Conservation (phyloP, 1,140 invertebrate genomes). For the Drosophila kanapiae region DNA sequence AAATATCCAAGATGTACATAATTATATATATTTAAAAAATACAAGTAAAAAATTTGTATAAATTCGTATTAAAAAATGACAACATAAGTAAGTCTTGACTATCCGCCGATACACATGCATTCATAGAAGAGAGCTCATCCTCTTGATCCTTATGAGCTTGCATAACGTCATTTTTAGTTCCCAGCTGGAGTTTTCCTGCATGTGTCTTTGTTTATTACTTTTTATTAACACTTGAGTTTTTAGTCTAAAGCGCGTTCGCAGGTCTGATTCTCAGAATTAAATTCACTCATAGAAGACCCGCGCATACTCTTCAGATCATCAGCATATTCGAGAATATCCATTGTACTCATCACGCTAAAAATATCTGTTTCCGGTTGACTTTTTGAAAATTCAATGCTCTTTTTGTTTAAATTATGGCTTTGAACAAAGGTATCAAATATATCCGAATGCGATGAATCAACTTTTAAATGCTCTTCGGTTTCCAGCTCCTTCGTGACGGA, state of each 20-base stretch:
- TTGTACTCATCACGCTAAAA: not conserved
- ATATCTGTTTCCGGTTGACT: not conserved
- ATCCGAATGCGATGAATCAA: not conserved
- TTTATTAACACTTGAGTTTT: no score
- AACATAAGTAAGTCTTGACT: no score
- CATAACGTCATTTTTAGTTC: no score
- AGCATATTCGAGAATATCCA: not conserved
- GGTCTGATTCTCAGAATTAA: no score
- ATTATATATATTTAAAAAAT: not conserved
- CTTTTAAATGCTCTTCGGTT: not conserved
- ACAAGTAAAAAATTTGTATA: not conserved
- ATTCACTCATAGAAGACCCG: not conserved
- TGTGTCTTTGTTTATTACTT: no score
- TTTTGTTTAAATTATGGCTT: not conserved
- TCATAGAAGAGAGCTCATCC: no score
- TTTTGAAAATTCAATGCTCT: not conserved
- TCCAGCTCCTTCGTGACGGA: not conserved
- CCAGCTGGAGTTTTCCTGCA: no score
- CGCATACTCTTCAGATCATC: not conserved
- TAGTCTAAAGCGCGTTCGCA: no score
- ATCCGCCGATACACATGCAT: no score
- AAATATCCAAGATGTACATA: not conserved
- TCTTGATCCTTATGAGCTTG: no score
- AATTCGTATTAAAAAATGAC: no score
- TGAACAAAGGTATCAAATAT: not conserved